Evolutionary conservation across 2,113 vertebrate genomes (phyloP).

Genomic region (Crotalus helleri): DNA sequence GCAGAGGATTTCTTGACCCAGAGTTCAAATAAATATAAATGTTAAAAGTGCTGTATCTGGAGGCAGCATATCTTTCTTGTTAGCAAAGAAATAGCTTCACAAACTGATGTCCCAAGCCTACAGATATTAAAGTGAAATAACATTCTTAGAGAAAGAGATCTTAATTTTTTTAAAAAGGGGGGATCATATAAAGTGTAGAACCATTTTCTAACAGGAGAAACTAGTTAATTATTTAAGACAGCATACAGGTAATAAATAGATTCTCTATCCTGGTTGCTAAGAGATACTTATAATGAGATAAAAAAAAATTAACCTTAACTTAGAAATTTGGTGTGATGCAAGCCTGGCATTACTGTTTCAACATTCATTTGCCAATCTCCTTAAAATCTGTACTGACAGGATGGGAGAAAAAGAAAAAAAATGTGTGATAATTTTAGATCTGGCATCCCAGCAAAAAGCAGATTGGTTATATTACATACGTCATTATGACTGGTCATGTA

Average conservation of each 20-base stretch:
- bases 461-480: background rate
- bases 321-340: background rate
- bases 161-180: background rate
- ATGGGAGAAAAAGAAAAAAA: background rate
- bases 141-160: background rate
- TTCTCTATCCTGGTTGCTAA: background rate
- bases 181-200: background rate
- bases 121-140: background rate
- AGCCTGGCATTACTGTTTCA: background rate
- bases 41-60: background rate
- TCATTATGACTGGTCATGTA: background rate
- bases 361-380: background rate
- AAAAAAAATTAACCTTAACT: background rate
- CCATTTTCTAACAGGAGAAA: background rate
- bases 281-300: background rate
- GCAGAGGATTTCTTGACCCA: background rate
- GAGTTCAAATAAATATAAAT: background rate
- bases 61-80: background rate
- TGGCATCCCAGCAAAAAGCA: background rate
- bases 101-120: background rate
- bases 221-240: background rate
- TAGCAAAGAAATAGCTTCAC: background rate
- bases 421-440: background rate
- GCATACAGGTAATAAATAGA: background rate
- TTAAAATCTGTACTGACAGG: background rate